Evolutionary conservation across 2,888 invertebrate genomes (phyloP).

Genomic region (Xanthia icteritia): DNA sequence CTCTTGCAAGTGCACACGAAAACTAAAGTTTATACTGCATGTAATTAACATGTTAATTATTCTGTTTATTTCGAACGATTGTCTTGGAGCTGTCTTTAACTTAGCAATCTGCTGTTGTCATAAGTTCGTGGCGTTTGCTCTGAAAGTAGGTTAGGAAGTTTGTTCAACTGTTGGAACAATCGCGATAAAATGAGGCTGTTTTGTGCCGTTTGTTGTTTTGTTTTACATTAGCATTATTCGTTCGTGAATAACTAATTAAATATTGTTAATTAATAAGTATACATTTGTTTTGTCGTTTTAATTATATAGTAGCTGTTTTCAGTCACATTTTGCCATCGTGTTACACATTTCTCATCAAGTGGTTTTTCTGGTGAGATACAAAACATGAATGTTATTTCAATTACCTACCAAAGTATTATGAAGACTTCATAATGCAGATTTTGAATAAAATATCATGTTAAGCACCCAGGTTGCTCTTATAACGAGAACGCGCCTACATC

Average conservation of each 20-base stretch:
- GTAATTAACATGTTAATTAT: slow-evolving; percentile 18
- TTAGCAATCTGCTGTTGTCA: slow-evolving; percentile 28
- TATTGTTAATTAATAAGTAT: neutral
- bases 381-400: neutral
- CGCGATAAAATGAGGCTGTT: slow-evolving; percentile 4
- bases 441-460: neutral
- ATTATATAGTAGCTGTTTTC: neutral
- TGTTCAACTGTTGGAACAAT: slow-evolving; percentile 11
- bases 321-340: neutral
- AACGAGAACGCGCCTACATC: neutral
- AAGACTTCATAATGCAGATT: neutral
- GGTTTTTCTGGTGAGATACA: neutral
- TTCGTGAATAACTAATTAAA: neutral
- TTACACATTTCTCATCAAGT: neutral
- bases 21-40: slow-evolving; percentile 26
- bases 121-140: slow-evolving; percentile 15
- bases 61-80: slow-evolving; percentile 23
- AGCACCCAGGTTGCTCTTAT: no score
- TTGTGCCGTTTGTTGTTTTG: slow-evolving; percentile 6
- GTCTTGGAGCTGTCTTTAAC: slow-evolving; percentile 34
- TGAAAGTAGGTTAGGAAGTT: slow-evolving; percentile 44
- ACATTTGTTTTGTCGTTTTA: neutral
- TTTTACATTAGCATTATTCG: neutral
- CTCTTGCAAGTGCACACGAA: neutral
- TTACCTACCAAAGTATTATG: neutral